These are phyloP conservation scores for Dicrurus megarhynchus DNA, from an alignment of 2,113 vertebrate species.

Conservation along the genomic window DNA sequence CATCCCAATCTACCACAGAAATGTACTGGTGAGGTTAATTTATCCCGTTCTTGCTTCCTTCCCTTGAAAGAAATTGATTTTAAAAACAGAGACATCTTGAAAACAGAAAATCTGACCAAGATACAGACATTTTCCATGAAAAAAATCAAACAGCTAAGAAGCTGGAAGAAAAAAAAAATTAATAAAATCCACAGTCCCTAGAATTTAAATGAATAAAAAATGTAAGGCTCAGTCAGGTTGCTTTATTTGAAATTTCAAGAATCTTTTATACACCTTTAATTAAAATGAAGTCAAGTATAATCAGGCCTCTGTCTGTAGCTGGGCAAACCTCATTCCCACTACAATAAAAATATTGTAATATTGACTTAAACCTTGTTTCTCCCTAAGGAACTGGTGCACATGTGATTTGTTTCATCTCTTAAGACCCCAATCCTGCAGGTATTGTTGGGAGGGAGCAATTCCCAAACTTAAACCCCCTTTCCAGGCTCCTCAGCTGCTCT, in stretches of 20 bases:
- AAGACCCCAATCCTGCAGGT: not conserved
- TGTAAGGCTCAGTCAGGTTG: not conserved
- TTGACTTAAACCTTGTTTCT: not conserved
- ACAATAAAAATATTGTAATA: not conserved
- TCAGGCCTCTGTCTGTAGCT: not conserved
- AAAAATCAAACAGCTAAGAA: not conserved
- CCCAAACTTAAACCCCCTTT: not conserved
- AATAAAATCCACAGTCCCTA: not conserved
- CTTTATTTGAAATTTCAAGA: not conserved
- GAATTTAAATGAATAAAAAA: not conserved
- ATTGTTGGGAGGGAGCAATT: not conserved
- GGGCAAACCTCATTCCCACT: not conserved
- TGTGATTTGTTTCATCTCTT: not conserved
- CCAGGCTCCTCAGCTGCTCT: not conserved
- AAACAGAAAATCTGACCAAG: not conserved
- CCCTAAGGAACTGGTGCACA: not conserved
- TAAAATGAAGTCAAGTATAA: not conserved
- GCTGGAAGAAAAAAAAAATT: not conserved
- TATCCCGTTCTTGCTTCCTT: not conserved
- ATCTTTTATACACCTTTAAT: not conserved
- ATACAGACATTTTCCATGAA: not conserved
- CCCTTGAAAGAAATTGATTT: not conserved
- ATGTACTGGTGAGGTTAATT: not conserved
- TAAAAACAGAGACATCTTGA: not conserved
- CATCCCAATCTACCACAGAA: not conserved